phyloP scores from a whole-genome alignment of 2,888 invertebrate species.

The Pseudococcus jackbeardsleyi region DNA sequence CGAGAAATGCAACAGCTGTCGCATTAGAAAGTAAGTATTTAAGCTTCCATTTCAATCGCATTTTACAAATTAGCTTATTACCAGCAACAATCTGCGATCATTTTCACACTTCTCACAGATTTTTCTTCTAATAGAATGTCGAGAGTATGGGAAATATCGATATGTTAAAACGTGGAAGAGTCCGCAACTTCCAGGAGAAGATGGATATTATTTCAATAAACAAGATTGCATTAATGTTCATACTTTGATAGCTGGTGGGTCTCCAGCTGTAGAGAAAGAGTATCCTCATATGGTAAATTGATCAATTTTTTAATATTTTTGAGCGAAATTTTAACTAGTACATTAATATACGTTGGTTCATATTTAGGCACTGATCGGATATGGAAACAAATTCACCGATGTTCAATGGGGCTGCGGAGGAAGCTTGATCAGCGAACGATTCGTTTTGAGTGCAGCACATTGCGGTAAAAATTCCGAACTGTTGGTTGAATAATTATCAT shows the following conservation, averaged over 20 bases:
- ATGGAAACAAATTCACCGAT: not conserved
- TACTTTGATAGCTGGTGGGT: not conserved
- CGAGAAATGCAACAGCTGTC: too few species aligned
- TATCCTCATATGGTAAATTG: conserved; percentile 61
- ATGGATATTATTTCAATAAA: not conserved
- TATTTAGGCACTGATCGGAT: not conserved
- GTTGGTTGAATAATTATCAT: not conserved
- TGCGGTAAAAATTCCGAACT: not conserved
- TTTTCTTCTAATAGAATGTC: not conserved
- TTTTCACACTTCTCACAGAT: too few species aligned
- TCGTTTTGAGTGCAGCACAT: not conserved
- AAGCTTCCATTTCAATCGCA: too few species aligned
- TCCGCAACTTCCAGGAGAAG: not conserved
- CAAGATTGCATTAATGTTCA: not conserved
- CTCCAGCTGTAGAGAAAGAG: not conserved
- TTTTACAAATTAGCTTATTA: too few species aligned
- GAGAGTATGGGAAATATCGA: not conserved
- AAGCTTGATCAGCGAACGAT: not conserved
- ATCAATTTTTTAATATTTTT: too few species aligned
- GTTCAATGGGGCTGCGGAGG: not conserved
- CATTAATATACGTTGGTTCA: too few species aligned
- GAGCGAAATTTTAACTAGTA: too few species aligned
- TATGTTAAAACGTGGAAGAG: not conserved
- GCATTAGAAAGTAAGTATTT: too few species aligned
- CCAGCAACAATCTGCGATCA: too few species aligned